phyloP scores from a whole-genome alignment of 2,113 vertebrate genomes.

The Hiodon tergisus region DNA sequence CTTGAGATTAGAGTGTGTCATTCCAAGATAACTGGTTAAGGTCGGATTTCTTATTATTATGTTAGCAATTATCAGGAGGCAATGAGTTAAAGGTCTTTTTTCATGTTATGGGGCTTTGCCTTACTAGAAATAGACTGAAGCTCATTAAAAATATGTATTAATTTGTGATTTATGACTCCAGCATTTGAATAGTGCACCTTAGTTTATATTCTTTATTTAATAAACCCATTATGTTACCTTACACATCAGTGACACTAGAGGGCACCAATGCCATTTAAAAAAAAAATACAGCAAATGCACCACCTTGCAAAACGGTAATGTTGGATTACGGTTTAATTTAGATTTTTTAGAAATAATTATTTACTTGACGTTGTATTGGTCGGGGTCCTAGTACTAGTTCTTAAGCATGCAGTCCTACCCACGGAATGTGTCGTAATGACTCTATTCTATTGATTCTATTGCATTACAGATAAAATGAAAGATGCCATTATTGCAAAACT shows the following conservation, averaged over 20 bases:
- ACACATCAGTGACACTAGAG: not conserved
- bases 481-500: constrained; percentile 90
- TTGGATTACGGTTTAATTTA: not conserved
- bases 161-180: no score
- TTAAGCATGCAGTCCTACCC: not conserved
- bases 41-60: no score
- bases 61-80: no score
- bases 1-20: no score
- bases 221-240: no score
- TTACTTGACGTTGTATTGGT: not conserved
- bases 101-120: no score
- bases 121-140: no score
- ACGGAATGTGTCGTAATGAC: not conserved
- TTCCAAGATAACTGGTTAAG: no score
- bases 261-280: not conserved
- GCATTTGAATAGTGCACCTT: no score
- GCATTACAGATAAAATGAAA: constrained; percentile 89
- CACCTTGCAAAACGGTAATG: not conserved
- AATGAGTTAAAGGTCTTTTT: no score
- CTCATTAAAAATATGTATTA: no score
- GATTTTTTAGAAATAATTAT: not conserved
- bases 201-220: no score
- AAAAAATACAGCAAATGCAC: not conserved
- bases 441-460: constrained; percentile 1
- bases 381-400: not conserved